Conservation (phyloP, 2,113 vertebrate genomes). For the Sinocyclocheilus anophthalmus region DNA sequence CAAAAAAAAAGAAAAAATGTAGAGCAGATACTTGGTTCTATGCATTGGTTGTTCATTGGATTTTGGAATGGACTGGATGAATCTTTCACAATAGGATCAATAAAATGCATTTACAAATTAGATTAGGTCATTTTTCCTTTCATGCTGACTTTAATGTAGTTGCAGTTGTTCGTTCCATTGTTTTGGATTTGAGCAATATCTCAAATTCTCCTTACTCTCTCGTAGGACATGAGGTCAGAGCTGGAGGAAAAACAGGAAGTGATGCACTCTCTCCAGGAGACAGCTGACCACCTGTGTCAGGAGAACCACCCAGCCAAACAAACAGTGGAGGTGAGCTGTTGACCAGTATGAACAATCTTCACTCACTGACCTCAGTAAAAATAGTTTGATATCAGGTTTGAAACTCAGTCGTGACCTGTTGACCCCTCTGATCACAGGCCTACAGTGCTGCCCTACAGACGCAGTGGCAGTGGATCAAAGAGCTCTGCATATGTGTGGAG, state of each 20-base stretch:
- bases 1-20: neutral
- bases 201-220: slow-evolving; percentile 26
- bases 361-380: neutral
- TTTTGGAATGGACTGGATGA: too few species aligned
- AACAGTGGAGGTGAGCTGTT: slow-evolving; percentile 86
- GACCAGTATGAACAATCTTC: neutral
- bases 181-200: slow-evolving; percentile 3
- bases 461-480: slow-evolving; percentile 94
- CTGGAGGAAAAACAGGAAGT: slow-evolving; percentile 90
- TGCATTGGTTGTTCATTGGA: neutral
- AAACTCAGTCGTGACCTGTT: neutral
- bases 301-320: slow-evolving; percentile 97
- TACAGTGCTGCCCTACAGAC: slow-evolving; percentile 93
- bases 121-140: neutral
- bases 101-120: neutral
- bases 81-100: too few species aligned
- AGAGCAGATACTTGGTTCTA: neutral
- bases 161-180: neutral
- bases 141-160: neutral
- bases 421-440: slow-evolving; percentile 74
- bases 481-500: slow-evolving; percentile 93
- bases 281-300: slow-evolving; percentile 83
- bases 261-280: slow-evolving; percentile 90
- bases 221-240: slow-evolving; percentile 86
- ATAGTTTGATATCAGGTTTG: neutral